A percentile compares a stretch with the other conserved stretches of the same genome.
phyloP scores from a whole-genome alignment of 2,888 invertebrate genomes.

The Limnephilus auricula region DNA sequence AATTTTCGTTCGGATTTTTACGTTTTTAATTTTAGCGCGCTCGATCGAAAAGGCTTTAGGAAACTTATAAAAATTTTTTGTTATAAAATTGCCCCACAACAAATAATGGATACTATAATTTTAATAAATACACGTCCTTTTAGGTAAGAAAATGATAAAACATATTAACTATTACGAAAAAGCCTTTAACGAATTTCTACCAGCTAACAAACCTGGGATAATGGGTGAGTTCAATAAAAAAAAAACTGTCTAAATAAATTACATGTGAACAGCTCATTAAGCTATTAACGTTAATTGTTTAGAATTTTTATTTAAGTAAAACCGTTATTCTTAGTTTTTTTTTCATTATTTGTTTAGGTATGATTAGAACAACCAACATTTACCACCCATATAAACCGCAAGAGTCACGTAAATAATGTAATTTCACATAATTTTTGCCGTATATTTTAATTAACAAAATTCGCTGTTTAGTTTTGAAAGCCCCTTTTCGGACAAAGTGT shows the following conservation, averaged over 20 bases:
- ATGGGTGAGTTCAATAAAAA: not conserved
- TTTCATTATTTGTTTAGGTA: not conserved
- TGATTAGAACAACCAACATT: not conserved
- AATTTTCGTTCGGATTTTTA: too few species aligned
- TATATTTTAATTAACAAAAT: slow-evolving; percentile 34
- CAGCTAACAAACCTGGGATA: not conserved
- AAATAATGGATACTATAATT: too few species aligned
- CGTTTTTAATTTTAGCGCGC: too few species aligned
- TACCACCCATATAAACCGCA: not conserved
- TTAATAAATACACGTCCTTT: too few species aligned
- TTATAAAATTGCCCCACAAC: too few species aligned
- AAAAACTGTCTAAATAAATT: not conserved
- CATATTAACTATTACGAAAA: too few species aligned
- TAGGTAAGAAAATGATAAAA: too few species aligned
- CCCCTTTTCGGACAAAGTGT: slow-evolving; percentile 16
- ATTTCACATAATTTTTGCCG: slow-evolving; percentile 4
- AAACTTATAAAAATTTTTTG: too few species aligned
- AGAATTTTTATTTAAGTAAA: not conserved
- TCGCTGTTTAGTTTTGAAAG: not conserved
- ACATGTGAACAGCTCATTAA: not conserved
- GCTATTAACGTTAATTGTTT: not conserved
- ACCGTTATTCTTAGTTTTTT: not conserved
- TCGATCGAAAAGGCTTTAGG: too few species aligned
- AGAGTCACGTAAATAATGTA: slow-evolving; percentile 15
- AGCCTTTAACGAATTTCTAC: not conserved